Evolutionary conservation across 2,113 vertebrate genomes (phyloP).

Genomic region (Neotragus pygmaeus): DNA sequence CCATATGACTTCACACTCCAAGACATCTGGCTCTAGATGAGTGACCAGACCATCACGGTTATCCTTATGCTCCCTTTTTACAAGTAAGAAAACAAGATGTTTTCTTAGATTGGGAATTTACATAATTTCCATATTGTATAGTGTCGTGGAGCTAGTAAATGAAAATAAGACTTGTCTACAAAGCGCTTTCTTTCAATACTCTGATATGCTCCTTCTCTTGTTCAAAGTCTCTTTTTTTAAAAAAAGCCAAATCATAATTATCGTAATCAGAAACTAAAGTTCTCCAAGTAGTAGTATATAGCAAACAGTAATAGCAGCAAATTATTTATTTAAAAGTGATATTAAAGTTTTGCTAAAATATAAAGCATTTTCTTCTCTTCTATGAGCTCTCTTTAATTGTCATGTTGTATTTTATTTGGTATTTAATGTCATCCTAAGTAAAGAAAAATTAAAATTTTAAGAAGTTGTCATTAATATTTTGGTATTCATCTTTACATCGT

Average conservation of each 20-base stretch:
- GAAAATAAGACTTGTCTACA: neutral
- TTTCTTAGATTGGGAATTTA: neutral
- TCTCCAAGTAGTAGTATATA: neutral
- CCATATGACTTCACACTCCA: neutral
- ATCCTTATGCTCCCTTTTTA: neutral
- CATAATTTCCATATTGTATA: neutral
- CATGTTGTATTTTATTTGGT: neutral
- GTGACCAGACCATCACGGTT: fast-evolving
- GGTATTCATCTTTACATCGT: neutral
- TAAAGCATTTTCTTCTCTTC: neutral
- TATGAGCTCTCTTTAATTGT: neutral
- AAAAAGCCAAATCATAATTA: neutral
- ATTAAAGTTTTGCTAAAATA: neutral
- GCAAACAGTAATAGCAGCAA: neutral
- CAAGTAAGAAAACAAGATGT: neutral
- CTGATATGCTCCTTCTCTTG: fast-evolving
- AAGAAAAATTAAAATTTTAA: neutral
- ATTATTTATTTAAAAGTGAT: neutral
- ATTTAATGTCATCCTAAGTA: neutral
- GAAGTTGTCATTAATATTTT: neutral
- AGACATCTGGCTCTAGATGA: neutral
- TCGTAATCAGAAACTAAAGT: neutral
- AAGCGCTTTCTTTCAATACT: neutral
- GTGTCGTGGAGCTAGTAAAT: neutral
- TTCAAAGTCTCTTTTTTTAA: neutral